Evolutionary conservation across 2,113 vertebrate genomes (phyloP).

Genomic region (Abramis brama): DNA sequence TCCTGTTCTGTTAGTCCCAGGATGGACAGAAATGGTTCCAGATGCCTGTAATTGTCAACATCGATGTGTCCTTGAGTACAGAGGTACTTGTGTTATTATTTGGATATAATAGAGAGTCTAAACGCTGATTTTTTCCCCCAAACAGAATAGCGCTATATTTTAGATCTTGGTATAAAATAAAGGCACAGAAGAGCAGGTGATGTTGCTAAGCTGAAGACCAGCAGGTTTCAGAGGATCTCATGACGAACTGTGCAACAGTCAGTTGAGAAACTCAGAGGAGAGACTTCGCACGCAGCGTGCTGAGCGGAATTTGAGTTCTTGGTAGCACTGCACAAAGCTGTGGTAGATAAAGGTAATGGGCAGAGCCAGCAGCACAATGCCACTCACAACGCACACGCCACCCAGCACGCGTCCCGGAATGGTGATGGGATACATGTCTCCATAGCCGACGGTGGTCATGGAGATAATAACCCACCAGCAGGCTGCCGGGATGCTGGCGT

Average conservation of each 20-base stretch:
- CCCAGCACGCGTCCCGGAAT: slow-evolving; percentile 93
- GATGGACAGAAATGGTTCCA: neutral
- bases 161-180: slow-evolving; percentile 33
- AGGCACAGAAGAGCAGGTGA: slow-evolving; percentile 47
- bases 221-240: slow-evolving; percentile 36
- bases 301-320: slow-evolving; percentile 94
- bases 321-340: slow-evolving; percentile 98
- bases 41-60: slow-evolving; percentile 4
- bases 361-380: slow-evolving; percentile 94
- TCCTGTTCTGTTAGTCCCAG: neutral
- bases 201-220: slow-evolving; percentile 5
- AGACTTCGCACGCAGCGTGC: slow-evolving; percentile 88
- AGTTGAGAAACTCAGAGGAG: slow-evolving; percentile 86
- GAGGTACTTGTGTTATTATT: slow-evolving; percentile 51
- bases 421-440: slow-evolving; percentile 97
- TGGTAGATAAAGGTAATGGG: slow-evolving; percentile 99
- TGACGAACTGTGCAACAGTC: slow-evolving; percentile 52
- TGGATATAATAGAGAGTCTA: slow-evolving; percentile 20
- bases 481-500: slow-evolving; percentile 95
- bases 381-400: slow-evolving; percentile 97
- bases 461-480: slow-evolving; percentile 99
- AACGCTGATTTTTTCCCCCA: neutral
- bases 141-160: neutral
- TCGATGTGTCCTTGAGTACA: slow-evolving; percentile 35
- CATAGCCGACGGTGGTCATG: slow-evolving; percentile 98